Percentiles rank a stretch among this genome's conserved stretches.
Conservation (phyloP, 1,140 invertebrate species). For the Macrostomum lignano region DNA sequence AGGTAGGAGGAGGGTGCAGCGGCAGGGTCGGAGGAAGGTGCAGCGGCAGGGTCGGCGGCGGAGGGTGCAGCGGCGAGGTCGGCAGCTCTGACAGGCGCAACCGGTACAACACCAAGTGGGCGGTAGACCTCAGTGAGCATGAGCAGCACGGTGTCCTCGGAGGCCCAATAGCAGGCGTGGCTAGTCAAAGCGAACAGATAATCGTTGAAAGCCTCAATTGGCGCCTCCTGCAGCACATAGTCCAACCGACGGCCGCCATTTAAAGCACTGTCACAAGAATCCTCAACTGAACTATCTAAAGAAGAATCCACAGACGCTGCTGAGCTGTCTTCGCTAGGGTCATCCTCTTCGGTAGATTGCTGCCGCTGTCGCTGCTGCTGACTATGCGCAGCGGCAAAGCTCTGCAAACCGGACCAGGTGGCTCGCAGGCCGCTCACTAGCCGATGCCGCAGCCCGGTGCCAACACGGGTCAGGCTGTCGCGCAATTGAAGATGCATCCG, state of each 20-base stretch:
- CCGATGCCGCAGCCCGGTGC: constrained; percentile 60
- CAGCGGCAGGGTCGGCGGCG: no score
- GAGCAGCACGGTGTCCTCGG: constrained; percentile 69
- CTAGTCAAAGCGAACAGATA: constrained; percentile 72
- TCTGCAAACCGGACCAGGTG: constrained; percentile 60
- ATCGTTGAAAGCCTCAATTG: constrained; percentile 79
- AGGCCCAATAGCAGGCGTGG: constrained; percentile 86
- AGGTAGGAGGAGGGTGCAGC: no score
- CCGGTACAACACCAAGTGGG: constrained; percentile 15
- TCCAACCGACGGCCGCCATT: constrained; percentile 74
- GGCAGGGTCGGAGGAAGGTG: no score
- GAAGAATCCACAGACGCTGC: no score
- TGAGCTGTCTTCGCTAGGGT: no score
- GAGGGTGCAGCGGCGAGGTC: no score
- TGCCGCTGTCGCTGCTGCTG: no score
- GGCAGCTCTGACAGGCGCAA: no score
- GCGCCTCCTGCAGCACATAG: constrained; percentile 76
- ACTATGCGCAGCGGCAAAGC: constrained; percentile 33
- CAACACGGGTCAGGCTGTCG: constrained; percentile 61
- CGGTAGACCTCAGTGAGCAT: constrained; percentile 66
- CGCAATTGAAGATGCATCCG: constrained; percentile 76
- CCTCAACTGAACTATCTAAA: no score
- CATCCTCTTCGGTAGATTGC: no score
- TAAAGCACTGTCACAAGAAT: no score
- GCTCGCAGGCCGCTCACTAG: constrained; percentile 52